Base-by-base conservation (phyloP, 2,113 vertebrate species). In the Shinisaurus crocodilurus region DNA sequence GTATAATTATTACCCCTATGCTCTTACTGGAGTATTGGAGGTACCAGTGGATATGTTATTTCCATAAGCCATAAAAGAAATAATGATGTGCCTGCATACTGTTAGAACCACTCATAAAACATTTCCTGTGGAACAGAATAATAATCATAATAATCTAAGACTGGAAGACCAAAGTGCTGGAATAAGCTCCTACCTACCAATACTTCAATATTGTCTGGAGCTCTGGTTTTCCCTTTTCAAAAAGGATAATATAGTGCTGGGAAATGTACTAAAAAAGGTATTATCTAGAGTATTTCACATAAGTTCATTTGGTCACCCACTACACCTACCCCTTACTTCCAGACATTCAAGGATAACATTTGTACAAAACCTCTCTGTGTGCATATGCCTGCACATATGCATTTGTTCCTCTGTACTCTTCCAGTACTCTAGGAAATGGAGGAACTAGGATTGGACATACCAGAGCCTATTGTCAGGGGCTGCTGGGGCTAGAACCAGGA, bases 121-220 rank as follows among this genome's bases (percentile, higher is more conserved):
- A 27, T 88, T 93, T 93, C 88, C 84, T 92, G 76, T 87, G 89
- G 92, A 88, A 83, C 5, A 74, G 84, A 88, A 40, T 88, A 20
- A 65, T 57, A 1, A 88, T 40, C 13, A 87, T 77, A 85, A 29
- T 89, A 23, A n/a, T 54, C 0, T 25, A 76, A 92, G 77, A 43
- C 2, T 50, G 72, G 79, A 92, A 54, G 85, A 82, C 90, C 0
- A 1, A 77, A 0, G 0, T 45, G 48, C 34, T 85, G 48, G 81
- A 75, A 92, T 85, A 89, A 91, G 65, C 67, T 91, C 91, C 89
- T 90, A 93, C 92, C 92, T 94, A 90, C 93, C 94, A 91, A 89
- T 93, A 84, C 82, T 90, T 85, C 84, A 50, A 12, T 10, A 3
- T 54, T 37, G 76, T 27, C 9, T 3, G 43, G 43, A 8, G 29